Conservation (phyloP, 2,888 invertebrate genomes). For the Parthenolecanium corni region DNA sequence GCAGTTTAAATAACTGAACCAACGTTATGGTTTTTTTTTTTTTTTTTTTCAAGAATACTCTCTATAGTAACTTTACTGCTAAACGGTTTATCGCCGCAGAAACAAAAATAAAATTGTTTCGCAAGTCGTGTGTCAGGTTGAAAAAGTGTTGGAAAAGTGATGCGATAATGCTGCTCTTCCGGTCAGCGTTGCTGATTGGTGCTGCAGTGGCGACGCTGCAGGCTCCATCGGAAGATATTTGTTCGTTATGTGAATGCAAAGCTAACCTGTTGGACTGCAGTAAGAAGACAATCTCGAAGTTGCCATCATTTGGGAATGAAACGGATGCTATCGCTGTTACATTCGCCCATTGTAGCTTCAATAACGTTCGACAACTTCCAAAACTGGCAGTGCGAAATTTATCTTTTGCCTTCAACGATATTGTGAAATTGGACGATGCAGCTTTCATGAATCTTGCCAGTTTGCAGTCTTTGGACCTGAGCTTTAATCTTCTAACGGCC, state of each 20-base stretch:
- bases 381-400: constrained; percentile 43
- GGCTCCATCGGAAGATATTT: background rate
- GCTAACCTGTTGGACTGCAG: background rate
- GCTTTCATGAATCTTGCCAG: constrained; percentile 53
- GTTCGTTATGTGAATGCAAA: background rate
- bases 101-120: too few relatives aligned
- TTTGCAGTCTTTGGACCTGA: constrained; percentile 54
- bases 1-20: too few relatives aligned
- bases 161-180: too few relatives aligned
- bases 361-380: constrained; percentile 46
- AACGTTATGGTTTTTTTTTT: too few relatives aligned
- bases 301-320: background rate
- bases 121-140: too few relatives aligned
- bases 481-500: constrained; percentile 53
- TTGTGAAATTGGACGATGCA: constrained; percentile 48
- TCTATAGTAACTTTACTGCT: too few relatives aligned
- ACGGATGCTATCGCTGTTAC: constrained; percentile 31
- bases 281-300: background rate
- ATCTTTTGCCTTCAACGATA: constrained; percentile 51
- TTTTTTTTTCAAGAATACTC: too few relatives aligned
- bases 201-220: too few relatives aligned
- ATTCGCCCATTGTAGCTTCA: constrained; percentile 43
- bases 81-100: too few relatives aligned
- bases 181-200: too few relatives aligned
- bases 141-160: too few relatives aligned